A percentile compares a stretch with the other conserved stretches of the same genome.
Evolutionary conservation across 2,797 vertebrate species (phyloP).

Genomic region (Sphenodon punctatus): DNA sequence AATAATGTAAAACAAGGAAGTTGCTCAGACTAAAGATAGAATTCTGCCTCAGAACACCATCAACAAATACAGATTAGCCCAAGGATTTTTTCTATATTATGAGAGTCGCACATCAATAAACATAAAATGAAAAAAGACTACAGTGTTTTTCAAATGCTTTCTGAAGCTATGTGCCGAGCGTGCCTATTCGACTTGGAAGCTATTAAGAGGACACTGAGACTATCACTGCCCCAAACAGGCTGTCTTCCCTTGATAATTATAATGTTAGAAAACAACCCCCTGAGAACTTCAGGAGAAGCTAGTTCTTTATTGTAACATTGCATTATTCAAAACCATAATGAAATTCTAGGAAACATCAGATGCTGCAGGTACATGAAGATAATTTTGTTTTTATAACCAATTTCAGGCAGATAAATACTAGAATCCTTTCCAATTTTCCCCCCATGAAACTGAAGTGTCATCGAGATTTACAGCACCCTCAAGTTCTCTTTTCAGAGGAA

Average conservation of each 20-base stretch:
- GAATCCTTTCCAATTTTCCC: constrained; percentile 81
- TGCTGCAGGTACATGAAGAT: constrained; percentile 76
- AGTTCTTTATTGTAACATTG: not conserved
- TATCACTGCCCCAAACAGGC: constrained; percentile 5
- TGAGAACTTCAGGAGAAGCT: constrained; percentile 49
- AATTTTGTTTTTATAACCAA: constrained; percentile 86
- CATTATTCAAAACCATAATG: constrained; percentile 78
- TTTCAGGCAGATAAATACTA: constrained; percentile 80
- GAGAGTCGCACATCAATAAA: constrained; percentile 1
- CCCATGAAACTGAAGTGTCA: constrained; percentile 87
- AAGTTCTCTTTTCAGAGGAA: constrained; percentile 87
- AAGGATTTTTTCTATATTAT: constrained; percentile 29
- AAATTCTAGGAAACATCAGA: constrained; percentile 80
- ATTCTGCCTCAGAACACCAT: constrained; percentile 24
- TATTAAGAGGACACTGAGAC: constrained; percentile 47
- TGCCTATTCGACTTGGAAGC: constrained; percentile 52
- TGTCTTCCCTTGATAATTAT: constrained; percentile 22
- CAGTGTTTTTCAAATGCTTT: not conserved
- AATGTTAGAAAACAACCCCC: not conserved
- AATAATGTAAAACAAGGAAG: constrained; percentile 13
- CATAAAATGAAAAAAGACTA: not conserved
- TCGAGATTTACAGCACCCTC: constrained; percentile 93
- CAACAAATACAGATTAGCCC: constrained; percentile 56
- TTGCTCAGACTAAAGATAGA: constrained; percentile 34
- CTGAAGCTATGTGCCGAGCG: constrained; percentile 10